These are phyloP conservation scores for Stratiolaelaps scimitus DNA, from an alignment of 1,140 invertebrate species.

Conservation along the genomic window DNA sequence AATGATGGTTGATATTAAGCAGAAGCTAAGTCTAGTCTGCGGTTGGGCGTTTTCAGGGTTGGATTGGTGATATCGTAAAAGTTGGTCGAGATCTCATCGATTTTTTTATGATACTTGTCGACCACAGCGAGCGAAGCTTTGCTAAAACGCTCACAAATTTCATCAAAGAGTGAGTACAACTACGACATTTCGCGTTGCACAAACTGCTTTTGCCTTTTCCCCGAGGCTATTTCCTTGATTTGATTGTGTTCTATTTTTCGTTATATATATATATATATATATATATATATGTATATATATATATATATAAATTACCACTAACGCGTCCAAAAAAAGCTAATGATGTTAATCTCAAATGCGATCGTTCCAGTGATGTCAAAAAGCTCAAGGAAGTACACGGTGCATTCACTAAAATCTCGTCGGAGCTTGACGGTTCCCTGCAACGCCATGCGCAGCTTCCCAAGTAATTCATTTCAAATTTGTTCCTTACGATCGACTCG, in stretches of 20 bases:
- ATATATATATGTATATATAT: too few relatives aligned
- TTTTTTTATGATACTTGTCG: constrained; percentile 54
- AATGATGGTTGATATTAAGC: constrained; percentile 30
- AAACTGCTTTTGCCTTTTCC: constrained; percentile 13
- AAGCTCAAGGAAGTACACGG: constrained; percentile 74
- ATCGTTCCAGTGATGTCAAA: constrained; percentile 55
- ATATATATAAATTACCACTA: too few relatives aligned
- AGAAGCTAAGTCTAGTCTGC: too few relatives aligned
- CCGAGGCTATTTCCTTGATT: too few relatives aligned
- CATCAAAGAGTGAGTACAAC: constrained; percentile 59
- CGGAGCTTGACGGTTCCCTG: constrained; percentile 69
- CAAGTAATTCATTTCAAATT: constrained; percentile 39
- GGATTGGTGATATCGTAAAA: constrained; percentile 29
- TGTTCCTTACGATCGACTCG: too few relatives aligned
- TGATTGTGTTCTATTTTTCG: neutral
- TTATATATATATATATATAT: too few relatives aligned
- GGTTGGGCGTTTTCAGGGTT: constrained; percentile 22
- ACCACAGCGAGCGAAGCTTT: constrained; percentile 75
- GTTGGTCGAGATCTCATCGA: constrained; percentile 30
- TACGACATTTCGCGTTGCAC: neutral
- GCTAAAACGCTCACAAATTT: constrained; percentile 74
- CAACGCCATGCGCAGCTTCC: constrained; percentile 69
- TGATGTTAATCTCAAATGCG: too few relatives aligned
- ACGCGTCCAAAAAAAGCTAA: too few relatives aligned
- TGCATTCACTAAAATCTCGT: constrained; percentile 81